Conservation (phyloP, 1,140 invertebrate genomes). For the Drosophila littoralis region DNA sequence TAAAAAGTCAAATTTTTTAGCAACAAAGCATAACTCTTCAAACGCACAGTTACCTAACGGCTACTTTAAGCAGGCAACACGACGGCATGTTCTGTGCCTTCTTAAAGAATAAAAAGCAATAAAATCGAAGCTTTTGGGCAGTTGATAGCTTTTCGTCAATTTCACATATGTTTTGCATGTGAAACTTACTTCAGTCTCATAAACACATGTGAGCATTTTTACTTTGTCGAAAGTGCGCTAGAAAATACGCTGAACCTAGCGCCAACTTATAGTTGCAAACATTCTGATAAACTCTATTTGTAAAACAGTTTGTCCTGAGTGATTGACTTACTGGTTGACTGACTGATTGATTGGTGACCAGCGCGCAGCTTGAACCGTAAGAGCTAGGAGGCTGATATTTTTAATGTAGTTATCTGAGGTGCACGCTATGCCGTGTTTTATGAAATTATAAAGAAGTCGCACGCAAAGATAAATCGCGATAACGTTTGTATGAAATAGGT, state of each 20-base stretch:
- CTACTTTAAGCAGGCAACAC: slow-evolving; percentile 25
- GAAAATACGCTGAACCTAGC: not conserved
- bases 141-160: slow-evolving; percentile 64
- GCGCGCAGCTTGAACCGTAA: too few species aligned
- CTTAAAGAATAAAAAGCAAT: slow-evolving; percentile 15
- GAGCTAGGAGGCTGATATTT: too few species aligned
- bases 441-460: too few species aligned
- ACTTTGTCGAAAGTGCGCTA: not conserved
- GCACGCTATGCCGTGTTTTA: too few species aligned
- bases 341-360: too few species aligned
- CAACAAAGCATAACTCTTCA: slow-evolving; percentile 57
- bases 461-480: too few species aligned
- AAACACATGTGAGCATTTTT: slow-evolving; percentile 19
- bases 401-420: too few species aligned
- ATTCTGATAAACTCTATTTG: too few species aligned
- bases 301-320: too few species aligned
- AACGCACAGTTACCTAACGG: not conserved
- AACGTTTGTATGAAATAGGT: too few species aligned
- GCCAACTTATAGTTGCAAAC: too few species aligned
- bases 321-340: too few species aligned
- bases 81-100: slow-evolving; percentile 50
- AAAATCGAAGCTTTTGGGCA: slow-evolving; percentile 25
- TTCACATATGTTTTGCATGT: slow-evolving; percentile 78
- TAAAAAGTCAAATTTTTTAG: slow-evolving; percentile 66
- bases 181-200: slow-evolving; percentile 56